phyloP scores from a whole-genome alignment of 2,888 invertebrate genomes.

The Bombylius discolor region DNA sequence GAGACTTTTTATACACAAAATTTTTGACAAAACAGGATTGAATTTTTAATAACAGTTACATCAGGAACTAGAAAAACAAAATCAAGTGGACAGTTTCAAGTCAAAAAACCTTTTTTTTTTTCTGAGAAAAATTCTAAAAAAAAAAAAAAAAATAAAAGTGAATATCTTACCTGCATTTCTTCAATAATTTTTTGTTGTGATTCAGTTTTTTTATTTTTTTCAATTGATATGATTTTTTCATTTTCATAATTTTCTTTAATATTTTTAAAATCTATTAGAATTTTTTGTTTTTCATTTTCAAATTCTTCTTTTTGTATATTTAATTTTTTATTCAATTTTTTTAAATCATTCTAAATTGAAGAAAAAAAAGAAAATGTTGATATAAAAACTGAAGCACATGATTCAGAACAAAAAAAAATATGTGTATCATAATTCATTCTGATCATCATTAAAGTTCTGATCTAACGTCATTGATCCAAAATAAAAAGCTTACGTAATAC shows the following conservation, averaged over 20 bases:
- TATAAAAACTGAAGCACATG: too few species aligned
- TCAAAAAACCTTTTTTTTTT: too few species aligned
- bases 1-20: too few species aligned
- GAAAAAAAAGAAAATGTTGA: background rate
- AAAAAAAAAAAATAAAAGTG: background rate
- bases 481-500: too few species aligned
- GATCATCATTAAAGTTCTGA: too few species aligned
- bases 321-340: background rate
- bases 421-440: too few species aligned
- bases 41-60: too few species aligned
- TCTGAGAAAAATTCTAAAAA: background rate
- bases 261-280: conserved; percentile 4
- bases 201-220: conserved; percentile 19
- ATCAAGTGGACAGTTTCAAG: too few species aligned
- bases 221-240: conserved; percentile 20
- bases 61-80: too few species aligned
- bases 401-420: too few species aligned
- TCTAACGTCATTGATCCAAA: too few species aligned
- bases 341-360: background rate
- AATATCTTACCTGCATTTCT: conserved; percentile 23
- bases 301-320: conserved; percentile 1
- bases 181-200: conserved; percentile 22
- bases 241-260: conserved; percentile 7
- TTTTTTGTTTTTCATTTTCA: conserved; percentile 1
- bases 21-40: too few species aligned